Evolutionary conservation across 2,888 invertebrate genomes (phyloP).

Genomic region (Macrophya annulata): DNA sequence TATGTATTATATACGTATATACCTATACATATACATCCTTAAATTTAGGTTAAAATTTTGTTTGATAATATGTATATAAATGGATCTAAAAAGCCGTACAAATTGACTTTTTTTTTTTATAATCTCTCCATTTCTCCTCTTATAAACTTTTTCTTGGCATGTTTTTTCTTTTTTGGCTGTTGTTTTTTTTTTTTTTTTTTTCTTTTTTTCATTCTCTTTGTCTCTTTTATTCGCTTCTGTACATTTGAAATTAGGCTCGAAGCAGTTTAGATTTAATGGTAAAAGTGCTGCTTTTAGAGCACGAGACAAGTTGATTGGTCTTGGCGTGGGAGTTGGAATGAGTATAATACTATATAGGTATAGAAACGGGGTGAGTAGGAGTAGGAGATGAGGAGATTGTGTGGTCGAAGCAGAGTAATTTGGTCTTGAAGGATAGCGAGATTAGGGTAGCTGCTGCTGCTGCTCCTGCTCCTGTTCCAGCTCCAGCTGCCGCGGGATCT

Average conservation of each 20-base stretch:
- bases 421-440: constrained; percentile 32
- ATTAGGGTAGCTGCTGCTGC: constrained; percentile 26
- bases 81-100: neutral
- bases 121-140: neutral
- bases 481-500: neutral
- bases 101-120: neutral
- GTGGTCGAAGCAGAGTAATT: constrained; percentile 38
- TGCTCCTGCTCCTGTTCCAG: neutral
- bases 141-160: neutral
- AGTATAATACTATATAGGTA: neutral
- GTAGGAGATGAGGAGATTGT: constrained; percentile 31
- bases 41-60: neutral
- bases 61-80: neutral
- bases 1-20: too few relatives aligned
- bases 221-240: constrained; percentile 15
- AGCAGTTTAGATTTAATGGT: constrained; percentile 45
- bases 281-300: constrained; percentile 31
- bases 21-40: too few relatives aligned
- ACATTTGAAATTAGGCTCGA: constrained; percentile 26
- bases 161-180: neutral
- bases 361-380: neutral
- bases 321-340: constrained; percentile 16
- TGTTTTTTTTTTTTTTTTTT: neutral
- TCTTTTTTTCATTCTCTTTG: neutral
- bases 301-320: constrained; percentile 45